These are phyloP conservation scores for Athrips mouffetella DNA, from an alignment of 2,888 invertebrate species.

Conservation along the genomic window DNA sequence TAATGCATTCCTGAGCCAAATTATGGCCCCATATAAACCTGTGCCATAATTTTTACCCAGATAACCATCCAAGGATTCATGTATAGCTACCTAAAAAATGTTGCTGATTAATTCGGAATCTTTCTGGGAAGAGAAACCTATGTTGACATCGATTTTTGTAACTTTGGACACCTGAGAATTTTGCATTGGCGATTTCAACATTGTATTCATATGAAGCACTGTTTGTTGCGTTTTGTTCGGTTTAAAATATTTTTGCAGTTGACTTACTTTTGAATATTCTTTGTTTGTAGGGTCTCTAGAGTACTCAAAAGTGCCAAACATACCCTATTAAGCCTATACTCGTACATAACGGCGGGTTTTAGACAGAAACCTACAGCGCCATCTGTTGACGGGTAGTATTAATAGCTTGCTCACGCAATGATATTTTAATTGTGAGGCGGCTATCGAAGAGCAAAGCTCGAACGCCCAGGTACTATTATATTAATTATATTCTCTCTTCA, in stretches of 20 bases:
- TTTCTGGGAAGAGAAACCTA: conserved; percentile 35
- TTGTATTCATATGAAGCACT: not conserved
- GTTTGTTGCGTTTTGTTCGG: too few relatives aligned
- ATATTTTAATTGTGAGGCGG: too few relatives aligned
- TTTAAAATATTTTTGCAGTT: too few relatives aligned
- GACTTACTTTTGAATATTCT: too few relatives aligned
- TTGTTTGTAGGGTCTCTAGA: too few relatives aligned
- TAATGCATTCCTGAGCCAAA: conserved; percentile 57
- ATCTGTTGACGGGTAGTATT: not conserved
- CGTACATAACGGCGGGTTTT: too few relatives aligned
- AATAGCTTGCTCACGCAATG: not conserved
- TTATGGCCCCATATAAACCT: conserved; percentile 55
- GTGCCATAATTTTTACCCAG: conserved; percentile 66
- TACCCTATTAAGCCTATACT: too few relatives aligned
- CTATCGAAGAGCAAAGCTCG: too few relatives aligned
- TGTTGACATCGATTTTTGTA: not conserved
- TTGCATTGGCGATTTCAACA: not conserved
- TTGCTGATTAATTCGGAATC: conserved; percentile 42
- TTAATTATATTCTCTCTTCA: too few relatives aligned
- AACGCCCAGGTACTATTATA: too few relatives aligned
- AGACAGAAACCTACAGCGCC: not conserved
- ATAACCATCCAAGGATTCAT: conserved; percentile 50
- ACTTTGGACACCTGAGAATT: conserved; percentile 7
- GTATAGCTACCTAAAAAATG: conserved; percentile 28
- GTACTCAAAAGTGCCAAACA: too few relatives aligned